Base-by-base conservation (phyloP, 2,113 vertebrate genomes). In the Leptobrachium leishanense region DNA sequence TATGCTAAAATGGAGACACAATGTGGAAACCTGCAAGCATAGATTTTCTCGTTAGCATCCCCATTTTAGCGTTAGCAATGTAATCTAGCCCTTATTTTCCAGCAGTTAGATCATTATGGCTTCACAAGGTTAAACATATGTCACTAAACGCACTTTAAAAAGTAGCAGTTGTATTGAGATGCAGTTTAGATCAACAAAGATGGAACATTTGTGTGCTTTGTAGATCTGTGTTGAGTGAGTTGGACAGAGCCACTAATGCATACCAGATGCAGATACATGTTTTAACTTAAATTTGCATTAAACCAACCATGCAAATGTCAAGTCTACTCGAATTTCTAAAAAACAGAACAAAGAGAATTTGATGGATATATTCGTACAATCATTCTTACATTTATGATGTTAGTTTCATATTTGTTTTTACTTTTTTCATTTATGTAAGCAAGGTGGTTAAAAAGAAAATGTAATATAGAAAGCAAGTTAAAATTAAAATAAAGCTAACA, bases 251-350 rank as follows among this genome's bases (percentile, higher is more conserved):
- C 40, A 68, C 11, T 68, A 43, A 68, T 20, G 12, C 15, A 46
- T 1, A 50, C 43, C 68, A 50, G 43, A 70, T 70, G 15, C 44
- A 50, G 5, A 50, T 70, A 43, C 6, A 50, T 10, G 43, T 70
- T 70, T 70, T 70, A 39, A 70, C 44, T 44, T 50, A 46, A 46
- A 70, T n/a, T 46, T 70, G 44, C 43, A 70, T 10, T 15, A 70
- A 70, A 13, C 68, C 44, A 70, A 50, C 68, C 43, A 70, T 70
- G 68, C 68, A 70, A 70, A 70, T 44, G 43, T 70, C 41, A n/a
- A 13, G 8, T 44, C 44, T 68, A 68, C 62, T 64, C 31, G n/a
- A 64, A 20, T 20, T 20, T 64, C 31, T 64, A 7, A 64, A 31
- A 31, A 20, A 3, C 62, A 64, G 62, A 64, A 64, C 55, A 59